phyloP scores from a whole-genome alignment of 1,140 invertebrate species.

The Pectinophora gossypiella region DNA sequence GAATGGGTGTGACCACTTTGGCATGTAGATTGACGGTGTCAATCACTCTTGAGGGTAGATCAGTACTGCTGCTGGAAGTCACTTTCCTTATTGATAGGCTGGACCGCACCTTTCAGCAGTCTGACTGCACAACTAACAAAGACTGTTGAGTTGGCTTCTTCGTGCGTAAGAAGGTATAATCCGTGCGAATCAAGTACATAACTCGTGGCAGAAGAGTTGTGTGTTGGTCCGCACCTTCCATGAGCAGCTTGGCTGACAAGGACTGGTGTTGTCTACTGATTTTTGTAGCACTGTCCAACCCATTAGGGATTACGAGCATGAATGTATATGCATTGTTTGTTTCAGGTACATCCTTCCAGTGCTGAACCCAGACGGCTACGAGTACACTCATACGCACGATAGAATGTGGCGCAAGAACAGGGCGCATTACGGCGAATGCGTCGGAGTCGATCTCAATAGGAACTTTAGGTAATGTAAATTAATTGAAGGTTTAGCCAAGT shows the following conservation, averaged over 20 bases:
- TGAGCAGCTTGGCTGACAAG: slow-evolving; percentile 37
- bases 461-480: slow-evolving; percentile 80
- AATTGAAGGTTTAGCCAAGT: no score
- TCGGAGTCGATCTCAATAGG: slow-evolving; percentile 81
- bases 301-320: no score
- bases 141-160: no score
- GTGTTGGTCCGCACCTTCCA: slow-evolving; percentile 66
- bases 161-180: no score
- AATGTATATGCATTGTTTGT: neutral
- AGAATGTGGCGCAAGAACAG: slow-evolving; percentile 87
- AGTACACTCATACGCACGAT: slow-evolving; percentile 78
- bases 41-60: slow-evolving; percentile 85
- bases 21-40: slow-evolving; percentile 72
- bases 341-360: slow-evolving; percentile 81
- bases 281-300: no score
- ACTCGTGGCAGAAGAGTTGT: no score
- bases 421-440: slow-evolving; percentile 68
- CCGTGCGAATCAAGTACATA: no score
- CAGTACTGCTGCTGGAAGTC: slow-evolving; percentile 78
- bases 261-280: no score
- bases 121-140: no score
- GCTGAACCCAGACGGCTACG: slow-evolving; percentile 86
- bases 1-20: slow-evolving; percentile 31
- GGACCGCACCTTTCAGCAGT: no score
- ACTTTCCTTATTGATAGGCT: slow-evolving; percentile 78